These are phyloP conservation scores for Amphibalanus amphitrite DNA, from an alignment of 1,140 invertebrate species.

Conservation along the genomic window DNA sequence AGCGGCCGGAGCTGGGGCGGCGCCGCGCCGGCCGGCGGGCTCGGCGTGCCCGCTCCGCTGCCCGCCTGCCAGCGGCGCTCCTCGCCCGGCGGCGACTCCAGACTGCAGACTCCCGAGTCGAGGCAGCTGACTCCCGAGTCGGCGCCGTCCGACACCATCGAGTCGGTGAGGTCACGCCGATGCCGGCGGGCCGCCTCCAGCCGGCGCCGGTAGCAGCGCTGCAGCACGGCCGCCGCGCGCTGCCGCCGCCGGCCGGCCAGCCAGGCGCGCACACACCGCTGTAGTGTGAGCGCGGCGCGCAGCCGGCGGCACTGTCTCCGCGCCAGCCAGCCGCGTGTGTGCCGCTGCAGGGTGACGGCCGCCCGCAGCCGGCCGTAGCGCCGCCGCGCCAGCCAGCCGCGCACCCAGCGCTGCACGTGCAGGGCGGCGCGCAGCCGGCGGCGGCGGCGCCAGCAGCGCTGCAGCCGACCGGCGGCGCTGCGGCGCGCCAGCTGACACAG, in stretches of 20 bases:
- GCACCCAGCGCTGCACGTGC: neutral
- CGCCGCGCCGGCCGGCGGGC: too few species aligned
- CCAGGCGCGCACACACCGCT: neutral
- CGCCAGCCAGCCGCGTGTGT: slow-evolving; percentile 33
- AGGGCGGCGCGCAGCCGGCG: neutral
- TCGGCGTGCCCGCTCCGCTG: neutral
- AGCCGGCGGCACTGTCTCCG: slow-evolving; percentile 59
- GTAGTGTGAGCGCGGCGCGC: slow-evolving; percentile 45
- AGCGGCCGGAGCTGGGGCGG: too few species aligned
- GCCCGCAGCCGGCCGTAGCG: slow-evolving; percentile 67
- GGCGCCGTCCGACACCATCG: neutral
- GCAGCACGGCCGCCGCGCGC: neutral
- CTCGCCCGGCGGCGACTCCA: neutral
- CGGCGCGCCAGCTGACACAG: neutral
- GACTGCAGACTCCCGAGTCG: neutral
- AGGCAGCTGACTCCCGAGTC: neutral
- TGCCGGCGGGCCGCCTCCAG: neutral
- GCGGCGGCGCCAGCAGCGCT: neutral
- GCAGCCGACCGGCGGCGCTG: neutral
- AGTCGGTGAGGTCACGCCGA: neutral
- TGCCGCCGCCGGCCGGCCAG: neutral
- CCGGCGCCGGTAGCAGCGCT: neutral
- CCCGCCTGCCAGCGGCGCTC: neutral
- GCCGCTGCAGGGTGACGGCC: slow-evolving; percentile 29
- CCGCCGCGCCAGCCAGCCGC: neutral